A percentile compares a stretch with the other conserved stretches of the same genome.
Conservation (phyloP, 2,113 vertebrate species). For the Semnornis frantzii region DNA sequence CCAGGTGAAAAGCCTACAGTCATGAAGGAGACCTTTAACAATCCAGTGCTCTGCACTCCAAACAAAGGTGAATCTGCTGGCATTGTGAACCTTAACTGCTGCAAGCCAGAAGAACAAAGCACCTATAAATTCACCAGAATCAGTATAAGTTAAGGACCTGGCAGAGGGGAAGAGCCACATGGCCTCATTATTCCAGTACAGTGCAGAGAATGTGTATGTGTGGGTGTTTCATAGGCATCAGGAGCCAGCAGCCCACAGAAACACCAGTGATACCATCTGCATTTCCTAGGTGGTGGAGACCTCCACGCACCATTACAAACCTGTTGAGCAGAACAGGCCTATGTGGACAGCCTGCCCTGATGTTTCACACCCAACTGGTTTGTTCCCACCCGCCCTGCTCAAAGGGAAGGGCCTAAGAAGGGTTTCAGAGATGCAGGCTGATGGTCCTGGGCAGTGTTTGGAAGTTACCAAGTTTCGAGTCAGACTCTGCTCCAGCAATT, state of each 20-base stretch:
- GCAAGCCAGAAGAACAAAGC: background rate
- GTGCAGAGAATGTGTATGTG: rapidly evolving
- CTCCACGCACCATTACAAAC: background rate
- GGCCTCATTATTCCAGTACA: background rate
- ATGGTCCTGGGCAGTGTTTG: background rate
- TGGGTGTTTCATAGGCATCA: background rate
- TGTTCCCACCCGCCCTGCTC: background rate
- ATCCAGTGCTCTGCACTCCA: background rate
- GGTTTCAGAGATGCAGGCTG: background rate
- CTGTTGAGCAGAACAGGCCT: background rate
- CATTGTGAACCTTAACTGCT: background rate
- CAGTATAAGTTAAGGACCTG: background rate
- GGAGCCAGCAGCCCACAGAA: background rate
- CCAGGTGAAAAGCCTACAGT: background rate
- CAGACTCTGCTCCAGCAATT: background rate
- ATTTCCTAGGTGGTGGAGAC: background rate
- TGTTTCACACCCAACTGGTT: background rate
- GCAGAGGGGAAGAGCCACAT: background rate
- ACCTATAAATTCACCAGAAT: background rate
- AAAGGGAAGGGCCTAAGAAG: background rate
- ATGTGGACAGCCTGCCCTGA: background rate
- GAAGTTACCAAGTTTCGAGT: background rate
- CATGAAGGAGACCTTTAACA: background rate
- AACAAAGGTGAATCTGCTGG: background rate
- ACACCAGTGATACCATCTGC: background rate